These are phyloP conservation scores for Acromyrmex echinatior DNA, from an alignment of 1,140 invertebrate genomes.

Conservation along the genomic window DNA sequence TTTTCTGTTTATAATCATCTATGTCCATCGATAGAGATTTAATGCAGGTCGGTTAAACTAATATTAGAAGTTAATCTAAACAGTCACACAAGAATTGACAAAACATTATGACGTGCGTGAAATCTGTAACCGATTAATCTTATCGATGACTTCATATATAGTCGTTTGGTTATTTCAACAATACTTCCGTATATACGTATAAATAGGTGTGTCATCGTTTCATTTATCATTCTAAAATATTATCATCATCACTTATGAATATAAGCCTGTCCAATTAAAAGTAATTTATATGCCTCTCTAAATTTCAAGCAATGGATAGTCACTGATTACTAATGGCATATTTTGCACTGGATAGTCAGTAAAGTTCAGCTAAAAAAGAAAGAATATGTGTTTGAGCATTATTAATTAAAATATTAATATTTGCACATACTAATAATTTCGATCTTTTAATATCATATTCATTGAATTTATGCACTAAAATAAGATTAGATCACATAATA, in stretches of 20 bases:
- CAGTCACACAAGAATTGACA: neutral
- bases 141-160: conserved; percentile 49
- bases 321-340: too few relatives aligned
- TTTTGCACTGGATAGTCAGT: too few relatives aligned
- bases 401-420: too few relatives aligned
- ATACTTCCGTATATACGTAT: neutral
- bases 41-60: neutral
- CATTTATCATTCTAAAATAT: conserved; percentile 19
- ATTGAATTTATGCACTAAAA: too few relatives aligned
- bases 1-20: neutral
- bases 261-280: conserved; percentile 19
- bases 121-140: conserved; percentile 19
- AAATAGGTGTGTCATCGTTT: neutral
- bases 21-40: too few relatives aligned
- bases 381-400: too few relatives aligned
- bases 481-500: too few relatives aligned
- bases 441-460: too few relatives aligned
- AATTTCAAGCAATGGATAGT: too few relatives aligned
- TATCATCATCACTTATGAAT: conserved; percentile 9
- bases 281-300: neutral
- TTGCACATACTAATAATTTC: too few relatives aligned
- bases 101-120: neutral
- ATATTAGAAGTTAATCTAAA: neutral
- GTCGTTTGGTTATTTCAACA: conserved; percentile 32
- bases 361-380: too few relatives aligned